Base-by-base conservation (phyloP, 2,113 vertebrate genomes). In the Amblyornis subalaris region DNA sequence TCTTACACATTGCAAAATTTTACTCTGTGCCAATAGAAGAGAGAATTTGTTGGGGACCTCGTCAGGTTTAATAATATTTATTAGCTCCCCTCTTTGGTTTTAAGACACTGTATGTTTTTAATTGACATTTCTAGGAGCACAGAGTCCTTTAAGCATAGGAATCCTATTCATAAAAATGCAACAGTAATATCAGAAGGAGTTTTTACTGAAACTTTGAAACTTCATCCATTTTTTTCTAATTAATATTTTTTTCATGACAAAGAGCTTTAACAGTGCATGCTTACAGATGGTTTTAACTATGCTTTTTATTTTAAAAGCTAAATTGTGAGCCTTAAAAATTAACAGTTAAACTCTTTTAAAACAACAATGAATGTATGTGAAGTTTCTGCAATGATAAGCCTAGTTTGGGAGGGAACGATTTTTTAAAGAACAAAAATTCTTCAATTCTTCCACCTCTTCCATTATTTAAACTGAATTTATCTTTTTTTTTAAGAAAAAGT, bases 281-380 rank as follows among this genome's bases (percentile, higher is more conserved):
- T 86, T 92, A 62, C 72, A 95, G 75, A 65, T 91, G 26, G 45
- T 45, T 94, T 89, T 84, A 91, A 89, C 48, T 55, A 71, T 17
- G 6, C 5, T 62, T 92, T 93, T 90, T 81, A 79, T 86, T 94
- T 90, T 91, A 94, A 93, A 65, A 84, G 57, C 26, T 88, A 65
- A 71, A 58, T 35, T 84, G 50, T 25, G 16, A 89, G 26, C 45
- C 85, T 93, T 84, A 85, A 93, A 88, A 95, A 70, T 45, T 86
- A 65, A n/a, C 35, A 79, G 60, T 31, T 83, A 73, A 90, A 51
- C 22, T 47, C 40, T 64, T 64, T 4, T 47, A 87, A 90, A 90
- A 28, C n/a, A 89, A 57, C 31, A 85, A 51, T 42, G 89, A 88
- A 71, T 33, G 7, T 24, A 72, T 36, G 29, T 33, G 65, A 76